Conservation (phyloP, 2,113 vertebrate species). For the Rhinogobius similis region DNA sequence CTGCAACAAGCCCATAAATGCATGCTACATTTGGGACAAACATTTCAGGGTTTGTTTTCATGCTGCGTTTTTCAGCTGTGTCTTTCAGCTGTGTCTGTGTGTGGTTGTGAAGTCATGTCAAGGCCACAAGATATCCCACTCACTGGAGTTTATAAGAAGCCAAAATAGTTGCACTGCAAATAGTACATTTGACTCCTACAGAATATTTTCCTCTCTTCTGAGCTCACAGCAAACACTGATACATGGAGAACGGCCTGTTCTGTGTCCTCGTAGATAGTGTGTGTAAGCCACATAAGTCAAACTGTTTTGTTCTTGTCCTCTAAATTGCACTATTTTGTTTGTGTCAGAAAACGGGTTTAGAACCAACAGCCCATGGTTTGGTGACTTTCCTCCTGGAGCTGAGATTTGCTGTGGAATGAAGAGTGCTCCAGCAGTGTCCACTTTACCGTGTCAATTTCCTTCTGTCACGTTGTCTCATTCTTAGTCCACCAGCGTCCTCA, state of each 20-base stretch:
- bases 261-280: no score
- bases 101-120: background rate
- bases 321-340: background rate
- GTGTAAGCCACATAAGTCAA: background rate
- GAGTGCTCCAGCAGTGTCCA: slow-evolving; percentile 6
- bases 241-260: background rate
- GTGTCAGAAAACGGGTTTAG: background rate
- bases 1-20: slow-evolving; percentile 24
- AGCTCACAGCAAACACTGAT: background rate
- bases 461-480: slow-evolving; percentile 28
- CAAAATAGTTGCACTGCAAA: background rate
- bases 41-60: background rate
- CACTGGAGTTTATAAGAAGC: background rate
- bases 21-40: background rate
- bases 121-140: slow-evolving; percentile 3
- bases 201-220: background rate
- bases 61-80: background rate
- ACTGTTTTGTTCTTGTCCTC: background rate
- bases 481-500: slow-evolving; percentile 12
- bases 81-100: background rate
- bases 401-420: slow-evolving; percentile 1
- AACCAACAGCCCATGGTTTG: background rate
- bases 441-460: slow-evolving; percentile 22
- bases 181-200: background rate
- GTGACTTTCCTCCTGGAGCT: background rate